Conservation (phyloP, 2,888 invertebrate genomes). For the Acrobeloides nanus region DNA sequence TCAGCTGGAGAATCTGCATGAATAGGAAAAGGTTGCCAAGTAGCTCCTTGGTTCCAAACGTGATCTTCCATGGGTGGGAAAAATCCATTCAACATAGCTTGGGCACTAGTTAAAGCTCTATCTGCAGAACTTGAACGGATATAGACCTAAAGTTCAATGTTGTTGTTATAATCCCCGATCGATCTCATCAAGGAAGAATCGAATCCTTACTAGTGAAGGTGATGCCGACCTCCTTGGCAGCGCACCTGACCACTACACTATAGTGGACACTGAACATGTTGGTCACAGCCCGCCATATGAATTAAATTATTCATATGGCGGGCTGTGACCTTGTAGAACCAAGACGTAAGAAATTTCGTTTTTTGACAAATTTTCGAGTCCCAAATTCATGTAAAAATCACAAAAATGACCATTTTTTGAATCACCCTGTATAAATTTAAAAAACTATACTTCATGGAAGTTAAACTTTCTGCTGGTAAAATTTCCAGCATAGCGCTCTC, state of each 20-base stretch:
- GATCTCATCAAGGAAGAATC: neutral
- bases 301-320: too few relatives aligned
- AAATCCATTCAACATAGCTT: constrained; percentile 72
- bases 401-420: too few relatives aligned
- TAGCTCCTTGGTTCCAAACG: too few relatives aligned
- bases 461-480: constrained; percentile 22
- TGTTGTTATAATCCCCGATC: neutral
- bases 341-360: too few relatives aligned
- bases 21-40: constrained; percentile 43
- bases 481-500: constrained; percentile 25
- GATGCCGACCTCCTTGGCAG: too few relatives aligned
- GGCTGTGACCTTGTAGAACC: too few relatives aligned
- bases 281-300: too few relatives aligned
- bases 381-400: too few relatives aligned
- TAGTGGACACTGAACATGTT: too few relatives aligned
- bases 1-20: constrained; percentile 27
- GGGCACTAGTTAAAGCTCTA: constrained; percentile 68
- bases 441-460: constrained; percentile 14
- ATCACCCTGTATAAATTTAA: neutral
- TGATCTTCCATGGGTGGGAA: constrained; percentile 59
- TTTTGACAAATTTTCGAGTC: too few relatives aligned
- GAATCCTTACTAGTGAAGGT: too few relatives aligned
- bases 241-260: too few relatives aligned
- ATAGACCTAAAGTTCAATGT: constrained; percentile 32
- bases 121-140: constrained; percentile 54